A percentile compares a stretch with the other conserved stretches of the same genome.
phyloP scores from a whole-genome alignment of 2,113 vertebrate genomes.

The Pteruthius melanotis region DNA sequence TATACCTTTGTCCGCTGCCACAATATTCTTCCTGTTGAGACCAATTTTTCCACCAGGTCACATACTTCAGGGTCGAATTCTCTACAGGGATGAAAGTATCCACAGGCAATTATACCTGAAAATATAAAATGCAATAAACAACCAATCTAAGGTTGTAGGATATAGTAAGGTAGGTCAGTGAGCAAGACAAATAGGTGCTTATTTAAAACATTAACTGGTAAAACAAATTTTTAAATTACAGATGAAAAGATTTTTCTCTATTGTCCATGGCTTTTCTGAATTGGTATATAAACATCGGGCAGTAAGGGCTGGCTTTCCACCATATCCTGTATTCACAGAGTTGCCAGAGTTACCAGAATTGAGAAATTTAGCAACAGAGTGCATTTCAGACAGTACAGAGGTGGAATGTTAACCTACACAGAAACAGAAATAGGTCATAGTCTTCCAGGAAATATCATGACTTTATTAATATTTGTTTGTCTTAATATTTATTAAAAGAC shows the following conservation, averaged over 20 bases:
- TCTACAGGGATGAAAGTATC: constrained; percentile 82
- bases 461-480: not conserved
- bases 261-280: not conserved
- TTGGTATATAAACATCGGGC: not conserved
- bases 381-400: not conserved
- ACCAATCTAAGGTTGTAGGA: not conserved
- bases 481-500: not conserved
- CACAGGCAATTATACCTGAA: constrained; percentile 77
- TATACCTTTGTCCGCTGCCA: constrained; percentile 89
- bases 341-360: not conserved
- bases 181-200: not conserved
- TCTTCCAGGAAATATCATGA: not conserved
- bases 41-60: constrained; percentile 72
- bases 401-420: not conserved
- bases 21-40: constrained; percentile 76
- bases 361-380: not conserved
- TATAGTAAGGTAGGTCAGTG: not conserved
- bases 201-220: not conserved
- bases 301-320: not conserved
- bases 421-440: not conserved
- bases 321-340: not conserved
- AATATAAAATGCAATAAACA: not conserved
- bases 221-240: not conserved
- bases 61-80: constrained; percentile 73
- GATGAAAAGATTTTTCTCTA: not conserved